phyloP scores from a whole-genome alignment of 2,113 vertebrate genomes.

The Osmerus mordax region DNA sequence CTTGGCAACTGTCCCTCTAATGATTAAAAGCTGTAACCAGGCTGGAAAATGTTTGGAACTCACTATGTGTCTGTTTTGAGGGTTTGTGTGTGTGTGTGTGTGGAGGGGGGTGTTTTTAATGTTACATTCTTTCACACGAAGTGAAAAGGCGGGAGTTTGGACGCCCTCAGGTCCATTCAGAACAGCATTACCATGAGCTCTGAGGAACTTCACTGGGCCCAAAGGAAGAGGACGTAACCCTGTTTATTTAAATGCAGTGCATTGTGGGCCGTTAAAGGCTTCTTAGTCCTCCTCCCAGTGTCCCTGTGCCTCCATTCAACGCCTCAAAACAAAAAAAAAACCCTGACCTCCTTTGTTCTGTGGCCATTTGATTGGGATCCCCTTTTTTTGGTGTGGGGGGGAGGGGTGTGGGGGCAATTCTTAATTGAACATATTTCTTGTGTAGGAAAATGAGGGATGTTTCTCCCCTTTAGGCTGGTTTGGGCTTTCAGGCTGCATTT shows the following conservation, averaged over 20 bases:
- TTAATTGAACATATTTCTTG: constrained; percentile 61
- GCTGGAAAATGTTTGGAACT: constrained; percentile 57
- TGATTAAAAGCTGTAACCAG: constrained; percentile 53
- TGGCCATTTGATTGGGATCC: constrained; percentile 56
- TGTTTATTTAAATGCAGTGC: constrained; percentile 71
- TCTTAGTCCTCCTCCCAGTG: constrained; percentile 61
- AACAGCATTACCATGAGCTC: constrained; percentile 69
- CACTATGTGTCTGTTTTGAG: constrained; percentile 56
- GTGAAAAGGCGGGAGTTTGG: constrained; percentile 62
- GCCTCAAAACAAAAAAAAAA: constrained; percentile 60
- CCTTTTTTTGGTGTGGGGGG: constrained; percentile 39
- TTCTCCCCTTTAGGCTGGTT: constrained; percentile 36
- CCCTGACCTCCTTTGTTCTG: constrained; percentile 68
- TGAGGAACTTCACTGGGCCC: constrained; percentile 70
- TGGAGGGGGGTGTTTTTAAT: constrained; percentile 56
- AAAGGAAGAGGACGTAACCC: constrained; percentile 68
- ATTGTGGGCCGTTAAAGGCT: constrained; percentile 72
- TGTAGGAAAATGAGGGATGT: constrained; percentile 55
- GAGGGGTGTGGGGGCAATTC: constrained; percentile 37
- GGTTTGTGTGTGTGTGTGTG: neutral
- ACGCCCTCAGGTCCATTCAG: constrained; percentile 63
- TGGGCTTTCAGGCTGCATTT: constrained; percentile 30
- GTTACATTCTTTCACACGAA: constrained; percentile 70
- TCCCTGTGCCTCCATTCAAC: constrained; percentile 61
- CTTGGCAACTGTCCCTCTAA: constrained; percentile 40